Evolutionary conservation across 1,140 invertebrate genomes (phyloP).

Genomic region (Musca domestica): DNA sequence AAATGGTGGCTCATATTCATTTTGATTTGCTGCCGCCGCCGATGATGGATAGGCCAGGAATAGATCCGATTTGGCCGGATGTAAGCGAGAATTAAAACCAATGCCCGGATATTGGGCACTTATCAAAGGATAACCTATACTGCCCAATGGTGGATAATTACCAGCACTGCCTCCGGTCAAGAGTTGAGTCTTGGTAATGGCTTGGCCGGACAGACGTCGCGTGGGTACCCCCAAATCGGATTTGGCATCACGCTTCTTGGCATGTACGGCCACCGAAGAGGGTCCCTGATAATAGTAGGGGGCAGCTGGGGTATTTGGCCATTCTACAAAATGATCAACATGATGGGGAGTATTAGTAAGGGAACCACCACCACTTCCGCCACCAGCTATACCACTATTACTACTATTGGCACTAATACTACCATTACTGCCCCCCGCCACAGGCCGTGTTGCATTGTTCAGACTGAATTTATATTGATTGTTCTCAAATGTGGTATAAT

Average conservation of each 20-base stretch:
- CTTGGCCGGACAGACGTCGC: slow-evolving; percentile 44
- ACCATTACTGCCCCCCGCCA: slow-evolving; percentile 33
- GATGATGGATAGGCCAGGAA: slow-evolving; percentile 42
- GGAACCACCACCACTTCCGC: slow-evolving; percentile 36
- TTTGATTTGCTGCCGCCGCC: not conserved
- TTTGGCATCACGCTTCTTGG: slow-evolving; percentile 49
- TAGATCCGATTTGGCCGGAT: slow-evolving; percentile 52
- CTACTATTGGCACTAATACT: slow-evolving; percentile 27
- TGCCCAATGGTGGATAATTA: slow-evolving; percentile 41
- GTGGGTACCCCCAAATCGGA: slow-evolving; percentile 52
- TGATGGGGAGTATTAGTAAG: slow-evolving; percentile 34
- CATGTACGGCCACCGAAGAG: slow-evolving; percentile 30
- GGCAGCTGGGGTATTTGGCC: slow-evolving; percentile 49
- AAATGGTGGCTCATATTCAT: slow-evolving; percentile 47
- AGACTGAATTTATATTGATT: slow-evolving; percentile 54
- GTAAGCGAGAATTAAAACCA: slow-evolving; percentile 34
- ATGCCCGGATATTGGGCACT: slow-evolving; percentile 10
- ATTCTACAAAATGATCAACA: slow-evolving; percentile 44
- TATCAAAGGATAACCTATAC: slow-evolving; percentile 37
- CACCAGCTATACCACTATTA: slow-evolving; percentile 26
- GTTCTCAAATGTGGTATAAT: slow-evolving; percentile 53
- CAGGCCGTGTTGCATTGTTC: slow-evolving; percentile 35
- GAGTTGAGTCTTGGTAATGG: slow-evolving; percentile 47
- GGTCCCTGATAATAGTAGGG: slow-evolving; percentile 50
- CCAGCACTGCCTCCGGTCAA: slow-evolving; percentile 36